Evolutionary conservation across 1,140 invertebrate genomes (phyloP).

Genomic region (Epicauta chinensis): DNA sequence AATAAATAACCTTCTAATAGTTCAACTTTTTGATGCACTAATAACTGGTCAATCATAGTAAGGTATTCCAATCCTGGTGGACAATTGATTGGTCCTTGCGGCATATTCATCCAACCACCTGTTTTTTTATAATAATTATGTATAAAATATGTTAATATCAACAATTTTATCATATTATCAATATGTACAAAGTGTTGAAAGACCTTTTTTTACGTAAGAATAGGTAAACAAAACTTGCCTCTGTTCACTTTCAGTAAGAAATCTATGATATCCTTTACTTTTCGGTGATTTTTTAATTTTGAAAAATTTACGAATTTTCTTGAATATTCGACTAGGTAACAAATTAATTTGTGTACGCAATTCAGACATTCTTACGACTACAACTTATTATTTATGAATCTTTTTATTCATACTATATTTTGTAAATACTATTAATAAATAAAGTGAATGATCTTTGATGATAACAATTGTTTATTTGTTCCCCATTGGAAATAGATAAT

Average conservation of each 20-base stretch:
- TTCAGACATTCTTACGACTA: conserved; percentile 22
- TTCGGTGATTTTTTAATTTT: conserved; percentile 35
- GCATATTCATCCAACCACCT: conserved; percentile 80
- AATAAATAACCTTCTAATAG: conserved; percentile 63
- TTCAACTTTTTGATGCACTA: conserved; percentile 85
- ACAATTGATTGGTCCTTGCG: conserved; percentile 66
- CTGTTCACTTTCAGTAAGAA: conserved; percentile 39
- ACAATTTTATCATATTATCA: not conserved
- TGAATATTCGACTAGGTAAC: conserved; percentile 17
- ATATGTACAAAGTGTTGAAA: too few species aligned
- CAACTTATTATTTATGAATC: conserved; percentile 5
- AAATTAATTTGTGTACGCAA: conserved; percentile 16
- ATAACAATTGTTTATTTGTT: not conserved
- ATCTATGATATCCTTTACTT: conserved; percentile 33
- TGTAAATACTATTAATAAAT: conserved; percentile 18
- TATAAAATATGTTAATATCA: conserved; percentile 16
- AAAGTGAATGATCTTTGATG: not conserved
- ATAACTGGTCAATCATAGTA: conserved; percentile 79
- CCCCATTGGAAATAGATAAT: not conserved
- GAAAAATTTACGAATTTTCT: conserved; percentile 29
- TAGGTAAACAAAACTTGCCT: conserved; percentile 22
- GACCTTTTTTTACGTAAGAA: too few species aligned
- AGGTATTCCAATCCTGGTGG: conserved; percentile 91
- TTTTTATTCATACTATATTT: conserved; percentile 2
- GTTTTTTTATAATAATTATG: conserved; percentile 26